phyloP scores from a whole-genome alignment of 2,797 vertebrate species.

The Orestias chungarensis region DNA sequence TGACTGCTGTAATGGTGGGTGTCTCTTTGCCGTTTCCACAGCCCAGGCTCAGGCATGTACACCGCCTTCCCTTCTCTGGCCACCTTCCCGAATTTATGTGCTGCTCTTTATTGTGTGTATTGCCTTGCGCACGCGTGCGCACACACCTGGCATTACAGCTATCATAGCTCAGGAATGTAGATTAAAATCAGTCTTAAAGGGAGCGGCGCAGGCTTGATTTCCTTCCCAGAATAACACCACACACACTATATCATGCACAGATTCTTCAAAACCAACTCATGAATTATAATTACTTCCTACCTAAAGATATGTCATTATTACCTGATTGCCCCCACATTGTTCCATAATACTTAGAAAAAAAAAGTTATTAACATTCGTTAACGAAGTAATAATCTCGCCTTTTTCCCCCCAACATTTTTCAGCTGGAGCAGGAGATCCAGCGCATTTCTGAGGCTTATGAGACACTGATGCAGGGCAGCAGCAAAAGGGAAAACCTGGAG shows the following conservation, averaged over 20 bases:
- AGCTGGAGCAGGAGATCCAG: conserved; percentile 97
- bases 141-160: conserved; percentile 77
- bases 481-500: conserved; percentile 93
- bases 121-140: conserved; percentile 42
- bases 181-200: conserved; percentile 78
- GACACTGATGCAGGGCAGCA: conserved; percentile 91
- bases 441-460: conserved; percentile 94
- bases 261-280: not conserved
- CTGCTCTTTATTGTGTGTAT: conserved; percentile 35
- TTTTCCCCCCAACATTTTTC: conserved; percentile 18
- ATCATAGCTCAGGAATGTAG: conserved; percentile 78
- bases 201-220: conserved; percentile 75
- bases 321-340: conserved; percentile 5
- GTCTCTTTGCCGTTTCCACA: conserved; percentile 74
- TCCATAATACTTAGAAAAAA: conserved; percentile 48
- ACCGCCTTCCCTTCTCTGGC: conserved; percentile 74
- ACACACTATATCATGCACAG: conserved; percentile 25
- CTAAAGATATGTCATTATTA: not conserved
- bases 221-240: conserved; percentile 61
- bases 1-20: conserved; percentile 80
- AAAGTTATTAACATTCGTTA: conserved; percentile 62
- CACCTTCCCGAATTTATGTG: conserved; percentile 57
- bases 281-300: not conserved
- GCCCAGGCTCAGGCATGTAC: conserved; percentile 75
- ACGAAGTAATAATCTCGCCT: no score